These are phyloP conservation scores for Todus mexicanus DNA, from an alignment of 2,797 vertebrate species.

Conservation along the genomic window DNA sequence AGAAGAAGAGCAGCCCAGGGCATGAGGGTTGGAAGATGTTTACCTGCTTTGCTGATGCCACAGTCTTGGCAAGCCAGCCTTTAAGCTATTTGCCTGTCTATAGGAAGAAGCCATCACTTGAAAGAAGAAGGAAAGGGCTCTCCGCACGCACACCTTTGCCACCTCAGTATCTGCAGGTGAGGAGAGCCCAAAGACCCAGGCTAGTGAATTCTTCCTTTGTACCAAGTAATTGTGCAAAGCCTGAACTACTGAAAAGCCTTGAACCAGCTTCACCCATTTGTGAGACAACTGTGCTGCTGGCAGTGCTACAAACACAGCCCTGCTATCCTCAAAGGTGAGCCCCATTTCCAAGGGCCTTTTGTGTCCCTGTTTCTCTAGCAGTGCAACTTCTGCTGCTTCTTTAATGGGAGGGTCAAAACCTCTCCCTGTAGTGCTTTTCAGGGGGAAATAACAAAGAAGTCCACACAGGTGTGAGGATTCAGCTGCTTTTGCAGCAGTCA, in stretches of 20 bases:
- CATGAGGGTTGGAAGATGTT: not conserved
- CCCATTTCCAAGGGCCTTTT: not conserved
- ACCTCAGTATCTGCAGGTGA: not conserved
- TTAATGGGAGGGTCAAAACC: not conserved
- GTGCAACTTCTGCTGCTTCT: not conserved
- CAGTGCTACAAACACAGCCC: fast-evolving
- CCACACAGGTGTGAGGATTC: not conserved
- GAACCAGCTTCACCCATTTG: not conserved
- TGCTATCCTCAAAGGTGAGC: not conserved
- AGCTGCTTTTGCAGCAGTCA: not conserved
- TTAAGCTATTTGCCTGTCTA: not conserved
- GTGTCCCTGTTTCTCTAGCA: not conserved
- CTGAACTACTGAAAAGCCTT: not conserved
- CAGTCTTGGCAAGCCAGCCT: not conserved
- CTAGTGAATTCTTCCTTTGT: not conserved
- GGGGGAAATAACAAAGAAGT: not conserved
- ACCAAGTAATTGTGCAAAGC: not conserved
- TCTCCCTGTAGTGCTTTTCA: not conserved
- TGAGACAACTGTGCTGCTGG: not conserved
- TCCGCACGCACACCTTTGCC: fast-evolving
- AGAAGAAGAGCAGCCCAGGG: not conserved
- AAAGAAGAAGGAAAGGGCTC: not conserved
- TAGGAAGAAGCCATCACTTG: not conserved
- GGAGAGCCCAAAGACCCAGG: not conserved
- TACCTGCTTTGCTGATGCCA: not conserved